Percentiles rank a stretch among this genome's conserved stretches.
Conservation (phyloP, 1,140 invertebrate species). For the Sitobion miscanthi region DNA sequence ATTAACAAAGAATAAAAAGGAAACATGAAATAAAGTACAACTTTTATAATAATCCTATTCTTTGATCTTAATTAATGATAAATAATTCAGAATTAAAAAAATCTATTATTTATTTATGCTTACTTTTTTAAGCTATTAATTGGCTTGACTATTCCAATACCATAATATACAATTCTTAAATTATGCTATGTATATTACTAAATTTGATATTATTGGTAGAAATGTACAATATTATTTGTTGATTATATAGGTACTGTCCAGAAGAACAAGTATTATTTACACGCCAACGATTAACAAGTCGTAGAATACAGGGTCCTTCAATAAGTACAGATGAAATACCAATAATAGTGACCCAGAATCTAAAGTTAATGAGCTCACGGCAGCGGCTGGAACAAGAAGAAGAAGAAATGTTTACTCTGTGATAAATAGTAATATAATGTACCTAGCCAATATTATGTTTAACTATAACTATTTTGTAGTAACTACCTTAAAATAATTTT, state of each 20-base stretch:
- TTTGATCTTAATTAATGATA: background rate
- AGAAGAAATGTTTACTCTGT: slow-evolving; percentile 76
- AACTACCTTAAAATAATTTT: background rate
- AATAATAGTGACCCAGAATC: slow-evolving; percentile 79
- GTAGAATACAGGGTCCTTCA: slow-evolving; percentile 44
- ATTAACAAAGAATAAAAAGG: background rate
- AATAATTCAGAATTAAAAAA: background rate
- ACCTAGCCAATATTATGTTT: slow-evolving; percentile 8
- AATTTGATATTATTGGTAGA: background rate
- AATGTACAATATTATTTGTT: background rate
- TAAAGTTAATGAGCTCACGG: slow-evolving; percentile 77
- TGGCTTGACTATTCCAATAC: background rate
- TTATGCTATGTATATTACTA: background rate
- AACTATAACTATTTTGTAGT: background rate
- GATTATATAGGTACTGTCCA: slow-evolving; percentile 39
- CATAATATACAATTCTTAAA: background rate
- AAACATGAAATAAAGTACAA: background rate
- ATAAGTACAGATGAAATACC: slow-evolving; percentile 62
- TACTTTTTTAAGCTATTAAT: background rate
- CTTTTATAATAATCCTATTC: background rate
- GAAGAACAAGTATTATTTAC: slow-evolving; percentile 53
- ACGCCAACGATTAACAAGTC: slow-evolving; percentile 32
- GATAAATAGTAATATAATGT: slow-evolving; percentile 40
- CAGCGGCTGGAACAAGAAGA: slow-evolving; percentile 81
- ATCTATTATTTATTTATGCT: background rate